phyloP scores from a whole-genome alignment of 1,140 invertebrate genomes.

The Drosophila insularis region DNA sequence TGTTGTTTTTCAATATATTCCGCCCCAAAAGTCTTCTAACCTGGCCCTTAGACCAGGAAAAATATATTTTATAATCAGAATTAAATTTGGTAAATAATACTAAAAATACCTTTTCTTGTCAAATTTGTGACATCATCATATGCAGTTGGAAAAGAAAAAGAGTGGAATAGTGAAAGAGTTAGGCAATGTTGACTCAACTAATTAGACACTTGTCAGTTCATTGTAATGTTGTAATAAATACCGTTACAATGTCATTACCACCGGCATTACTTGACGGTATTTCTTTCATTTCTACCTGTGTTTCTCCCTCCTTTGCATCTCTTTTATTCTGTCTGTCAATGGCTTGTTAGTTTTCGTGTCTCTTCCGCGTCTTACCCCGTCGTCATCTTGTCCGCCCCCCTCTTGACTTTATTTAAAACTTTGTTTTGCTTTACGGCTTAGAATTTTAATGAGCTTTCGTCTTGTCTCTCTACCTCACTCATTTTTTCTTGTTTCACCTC shows the following conservation, averaged over 20 bases:
- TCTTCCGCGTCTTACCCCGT: slow-evolving; percentile 16
- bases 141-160: neutral
- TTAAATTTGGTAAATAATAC: slow-evolving; percentile 8
- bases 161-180: neutral
- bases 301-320: slow-evolving; percentile 28
- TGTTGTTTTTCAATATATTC: neutral
- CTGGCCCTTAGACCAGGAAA: slow-evolving; percentile 8
- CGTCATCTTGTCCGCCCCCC: neutral
- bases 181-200: slow-evolving; percentile 63
- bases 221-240: slow-evolving; percentile 79
- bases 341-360: slow-evolving; percentile 74
- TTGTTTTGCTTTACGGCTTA: slow-evolving; percentile 78
- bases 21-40: neutral
- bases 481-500: slow-evolving; percentile 13
- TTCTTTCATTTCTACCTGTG: slow-evolving; percentile 28
- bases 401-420: slow-evolving; percentile 74
- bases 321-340: slow-evolving; percentile 58
- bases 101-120: slow-evolving; percentile 1
- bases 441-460: slow-evolving; percentile 80
- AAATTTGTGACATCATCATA: neutral
- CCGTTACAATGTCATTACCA: slow-evolving; percentile 79
- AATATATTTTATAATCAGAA: slow-evolving; percentile 48
- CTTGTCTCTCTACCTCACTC: slow-evolving; percentile 62
- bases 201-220: slow-evolving; percentile 77
- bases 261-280: slow-evolving; percentile 69